These are phyloP conservation scores for Hipparchia sbordonii DNA, from an alignment of 2,888 invertebrate genomes.

Conservation along the genomic window DNA sequence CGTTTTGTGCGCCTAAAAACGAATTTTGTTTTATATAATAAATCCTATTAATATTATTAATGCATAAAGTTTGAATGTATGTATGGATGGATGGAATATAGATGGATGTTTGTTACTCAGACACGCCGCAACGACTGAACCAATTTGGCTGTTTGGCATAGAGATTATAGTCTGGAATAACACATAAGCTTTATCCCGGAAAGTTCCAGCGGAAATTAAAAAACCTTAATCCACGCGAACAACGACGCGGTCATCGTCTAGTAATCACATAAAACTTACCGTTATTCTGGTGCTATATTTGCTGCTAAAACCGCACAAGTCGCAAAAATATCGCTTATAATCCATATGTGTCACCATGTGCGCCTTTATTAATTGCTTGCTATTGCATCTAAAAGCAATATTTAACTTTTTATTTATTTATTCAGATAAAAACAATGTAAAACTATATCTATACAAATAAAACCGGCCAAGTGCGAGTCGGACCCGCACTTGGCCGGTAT, in stretches of 20 bases:
- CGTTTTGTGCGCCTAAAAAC: not conserved
- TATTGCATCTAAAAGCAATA: not conserved
- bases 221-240: too few species aligned
- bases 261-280: not conserved
- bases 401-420: too few species aligned
- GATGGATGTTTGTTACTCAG: too few species aligned
- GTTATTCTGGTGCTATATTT: conserved; percentile 39
- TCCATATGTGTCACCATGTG: conserved; percentile 43
- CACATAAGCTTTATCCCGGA: too few species aligned
- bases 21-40: not conserved
- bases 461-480: conserved; percentile 2
- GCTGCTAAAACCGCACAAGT: conserved; percentile 54
- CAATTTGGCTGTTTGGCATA: too few species aligned
- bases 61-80: too few species aligned
- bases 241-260: too few species aligned
- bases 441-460: not conserved
- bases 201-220: too few species aligned
- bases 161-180: too few species aligned
- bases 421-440: not conserved
- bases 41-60: too few species aligned
- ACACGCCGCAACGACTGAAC: too few species aligned
- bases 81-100: too few species aligned
- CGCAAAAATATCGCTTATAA: conserved; percentile 49
- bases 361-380: not conserved
- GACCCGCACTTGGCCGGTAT: not conserved